Base-by-base conservation (phyloP, 2,888 invertebrate species). In the Axea sp. region DNA sequence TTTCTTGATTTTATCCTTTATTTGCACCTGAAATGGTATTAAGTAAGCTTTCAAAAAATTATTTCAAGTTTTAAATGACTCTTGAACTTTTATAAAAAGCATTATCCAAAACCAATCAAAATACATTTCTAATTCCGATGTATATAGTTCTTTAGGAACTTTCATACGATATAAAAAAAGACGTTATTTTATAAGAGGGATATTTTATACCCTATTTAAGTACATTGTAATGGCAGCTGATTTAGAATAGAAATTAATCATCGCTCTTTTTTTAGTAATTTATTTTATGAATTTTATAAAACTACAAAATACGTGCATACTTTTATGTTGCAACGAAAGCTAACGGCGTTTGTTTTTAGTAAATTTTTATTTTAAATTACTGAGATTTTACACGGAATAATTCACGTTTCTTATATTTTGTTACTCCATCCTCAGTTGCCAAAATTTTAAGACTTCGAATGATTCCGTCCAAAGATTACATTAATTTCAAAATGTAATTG, bases 161-260 rank as follows among this genome's bases (percentile, higher is more conserved):
- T 24, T 41, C n/a, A 9, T 37, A 37, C 12, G 8, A 3, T 30
- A 15, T 28, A 47, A 47, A 47, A 24, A 47, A 17, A 15, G 0
- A 15, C 59, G 33, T 45, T 45, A 45, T 19, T 35, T 35, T 4
- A n/a, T 59, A 45, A 37, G 39, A 39, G 55, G 28, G 39, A 55
- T 28, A 55, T 55, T 59, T 43, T 30, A 17, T 19, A 17, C 6
- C 6, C 9, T 24, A 59, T 12, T 35, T 59, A 14, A 59, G 9
- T 28, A 3, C 9, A 22, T 4, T 59, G 17, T 35, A 45, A 12
- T 45, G 35, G 35, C 59, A 59, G 59, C 35, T 59, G 35, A 31
- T 15, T 33, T 59, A 59, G 59, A 15, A 41, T 59, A 59, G 45
- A 55, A 53, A 57, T 57, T 49, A 49, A 22, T 22, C n/a, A 9